phyloP scores from a whole-genome alignment of 2,888 invertebrate genomes.

The Apodemia duryi region DNA sequence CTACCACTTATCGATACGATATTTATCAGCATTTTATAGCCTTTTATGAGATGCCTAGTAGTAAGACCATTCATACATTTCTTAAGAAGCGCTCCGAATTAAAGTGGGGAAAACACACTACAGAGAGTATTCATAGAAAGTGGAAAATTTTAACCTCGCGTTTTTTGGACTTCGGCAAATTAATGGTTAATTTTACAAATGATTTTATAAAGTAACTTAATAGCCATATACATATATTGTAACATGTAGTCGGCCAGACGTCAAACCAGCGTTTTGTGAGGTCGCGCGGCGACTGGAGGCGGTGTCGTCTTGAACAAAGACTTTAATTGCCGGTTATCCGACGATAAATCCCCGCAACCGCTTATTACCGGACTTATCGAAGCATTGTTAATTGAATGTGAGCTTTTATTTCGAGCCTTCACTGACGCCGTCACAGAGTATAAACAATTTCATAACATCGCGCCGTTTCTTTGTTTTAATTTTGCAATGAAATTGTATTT shows the following conservation, averaged over 20 bases:
- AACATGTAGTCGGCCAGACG: conserved; percentile 33
- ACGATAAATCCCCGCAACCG: conserved; percentile 69
- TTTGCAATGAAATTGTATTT: conserved; percentile 3
- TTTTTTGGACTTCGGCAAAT: too few species aligned
- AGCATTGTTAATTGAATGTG: conserved; percentile 69
- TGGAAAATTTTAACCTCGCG: too few species aligned
- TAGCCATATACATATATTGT: neutral
- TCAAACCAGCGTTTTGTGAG: conserved; percentile 42
- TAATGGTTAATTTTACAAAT: neutral
- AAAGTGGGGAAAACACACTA: too few species aligned
- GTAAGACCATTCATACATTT: too few species aligned
- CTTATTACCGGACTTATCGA: conserved; percentile 69
- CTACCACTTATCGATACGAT: too few species aligned
- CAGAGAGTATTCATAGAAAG: too few species aligned
- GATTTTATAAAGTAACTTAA: neutral
- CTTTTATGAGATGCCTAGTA: too few species aligned
- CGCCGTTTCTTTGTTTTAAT: conserved; percentile 10
- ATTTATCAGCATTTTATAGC: too few species aligned
- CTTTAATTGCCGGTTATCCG: conserved; percentile 71
- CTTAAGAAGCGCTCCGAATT: too few species aligned
- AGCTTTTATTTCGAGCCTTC: conserved; percentile 8
- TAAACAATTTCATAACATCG: conserved; percentile 8
- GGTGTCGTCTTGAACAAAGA: conserved; percentile 57
- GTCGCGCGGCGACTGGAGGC: conserved; percentile 41
- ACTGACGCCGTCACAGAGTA: conserved; percentile 5